These are phyloP conservation scores for Busseola fusca DNA, from an alignment of 2,888 invertebrate species.

Conservation along the genomic window DNA sequence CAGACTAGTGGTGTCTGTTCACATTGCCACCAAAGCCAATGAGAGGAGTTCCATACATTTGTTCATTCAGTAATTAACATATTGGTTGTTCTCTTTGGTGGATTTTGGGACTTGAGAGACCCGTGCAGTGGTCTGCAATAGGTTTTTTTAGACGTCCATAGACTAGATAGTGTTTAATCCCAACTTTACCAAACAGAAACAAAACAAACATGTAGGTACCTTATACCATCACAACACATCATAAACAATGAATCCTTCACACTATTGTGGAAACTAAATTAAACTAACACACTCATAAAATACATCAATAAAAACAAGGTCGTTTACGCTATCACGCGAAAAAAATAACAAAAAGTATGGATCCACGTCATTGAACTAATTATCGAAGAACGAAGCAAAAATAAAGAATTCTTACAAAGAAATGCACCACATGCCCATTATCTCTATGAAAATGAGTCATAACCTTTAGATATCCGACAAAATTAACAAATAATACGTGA, in stretches of 20 bases:
- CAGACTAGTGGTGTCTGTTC: not conserved
- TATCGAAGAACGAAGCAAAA: conserved; percentile 27
- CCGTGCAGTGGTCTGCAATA: not conserved
- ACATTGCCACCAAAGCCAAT: not conserved
- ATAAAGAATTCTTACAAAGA: conserved; percentile 28
- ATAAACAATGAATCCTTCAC: conserved; percentile 14
- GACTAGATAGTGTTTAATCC: not conserved
- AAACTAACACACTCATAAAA: conserved; percentile 42
- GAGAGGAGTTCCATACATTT: not conserved
- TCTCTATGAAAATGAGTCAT: conserved; percentile 43
- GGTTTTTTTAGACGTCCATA: not conserved
- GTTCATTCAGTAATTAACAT: not conserved
- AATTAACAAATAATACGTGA: conserved; percentile 36
- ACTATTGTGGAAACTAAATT: conserved; percentile 27
- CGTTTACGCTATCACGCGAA: conserved; percentile 37
- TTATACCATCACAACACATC: conserved; percentile 17
- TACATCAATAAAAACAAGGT: conserved; percentile 48
- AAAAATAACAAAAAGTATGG: conserved; percentile 42
- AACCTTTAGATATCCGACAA: conserved; percentile 29
- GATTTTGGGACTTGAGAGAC: not conserved
- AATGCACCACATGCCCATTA: conserved; percentile 27
- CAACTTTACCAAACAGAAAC: conserved; percentile 9
- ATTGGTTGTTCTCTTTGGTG: not conserved
- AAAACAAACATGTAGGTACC: conserved; percentile 12
- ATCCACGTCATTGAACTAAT: conserved; percentile 64